phyloP scores from a whole-genome alignment of 2,113 vertebrate species.

The Ceuthmochares aereus region DNA sequence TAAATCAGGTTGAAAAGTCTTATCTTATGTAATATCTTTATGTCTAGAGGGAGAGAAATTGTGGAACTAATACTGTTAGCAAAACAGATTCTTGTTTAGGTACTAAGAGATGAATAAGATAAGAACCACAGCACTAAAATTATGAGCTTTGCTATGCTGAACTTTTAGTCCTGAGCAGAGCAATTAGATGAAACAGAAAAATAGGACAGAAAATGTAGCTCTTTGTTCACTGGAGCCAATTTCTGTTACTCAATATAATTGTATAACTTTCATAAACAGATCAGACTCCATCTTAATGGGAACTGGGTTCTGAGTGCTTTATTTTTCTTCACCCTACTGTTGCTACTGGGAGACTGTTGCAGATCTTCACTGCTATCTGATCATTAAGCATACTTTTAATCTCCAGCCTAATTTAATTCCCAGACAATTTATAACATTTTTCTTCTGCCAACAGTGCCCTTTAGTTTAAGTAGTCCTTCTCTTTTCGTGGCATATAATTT shows the following conservation, averaged over 20 bases:
- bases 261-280: constrained; percentile 22
- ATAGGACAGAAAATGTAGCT: not conserved
- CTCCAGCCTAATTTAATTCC: constrained; percentile 35
- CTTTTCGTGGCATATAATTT: not conserved
- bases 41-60: not conserved
- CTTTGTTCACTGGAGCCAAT: constrained; percentile 10
- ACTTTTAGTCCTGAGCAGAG: not conserved
- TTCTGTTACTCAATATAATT: not conserved
- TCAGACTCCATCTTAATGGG: not conserved
- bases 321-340: not conserved
- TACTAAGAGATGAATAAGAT: not conserved
- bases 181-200: constrained; percentile 32
- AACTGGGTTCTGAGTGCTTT: not conserved
- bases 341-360: not conserved
- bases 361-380: not conserved
- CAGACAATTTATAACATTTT: constrained; percentile 39
- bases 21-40: not conserved
- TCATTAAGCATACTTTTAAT: constrained; percentile 41
- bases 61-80: not conserved
- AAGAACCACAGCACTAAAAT: not conserved
- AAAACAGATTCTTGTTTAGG: not conserved
- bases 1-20: not conserved
- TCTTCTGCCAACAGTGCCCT: constrained; percentile 34
- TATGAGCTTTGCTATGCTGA: not conserved
- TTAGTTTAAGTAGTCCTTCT: constrained; percentile 31